A percentile compares a stretch with the other conserved stretches of the same genome.
Conservation (phyloP, 92 coral and sea anemone species). For the Montipora capitata region DNA sequence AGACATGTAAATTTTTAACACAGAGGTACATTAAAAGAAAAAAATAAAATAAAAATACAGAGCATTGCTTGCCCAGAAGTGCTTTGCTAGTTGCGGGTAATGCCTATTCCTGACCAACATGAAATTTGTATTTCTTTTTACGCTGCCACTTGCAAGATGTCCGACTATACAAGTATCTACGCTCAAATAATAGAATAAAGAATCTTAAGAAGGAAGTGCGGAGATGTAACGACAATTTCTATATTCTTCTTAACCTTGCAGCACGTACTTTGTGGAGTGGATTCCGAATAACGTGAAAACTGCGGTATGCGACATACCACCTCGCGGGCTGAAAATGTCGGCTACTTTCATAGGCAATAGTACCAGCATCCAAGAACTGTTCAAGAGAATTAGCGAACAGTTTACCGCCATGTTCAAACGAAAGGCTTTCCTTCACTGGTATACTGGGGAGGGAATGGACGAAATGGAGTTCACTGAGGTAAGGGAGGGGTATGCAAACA, state of each 20-base stretch:
- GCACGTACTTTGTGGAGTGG: constrained; percentile 94
- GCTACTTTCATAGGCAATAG: constrained; percentile 95
- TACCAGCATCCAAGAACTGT: constrained; percentile 89
- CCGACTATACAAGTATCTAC: no score
- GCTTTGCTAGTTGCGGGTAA: no score
- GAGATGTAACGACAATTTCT: no score
- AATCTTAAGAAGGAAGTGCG: neutral
- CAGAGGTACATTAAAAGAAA: no score
- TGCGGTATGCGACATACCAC: constrained; percentile 90
- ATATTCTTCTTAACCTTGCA: constrained; percentile 14
- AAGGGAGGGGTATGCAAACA: neutral
- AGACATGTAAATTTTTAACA: no score
- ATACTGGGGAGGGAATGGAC: constrained; percentile 96
- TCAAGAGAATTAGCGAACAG: constrained; percentile 91
- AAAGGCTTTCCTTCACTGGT: constrained; percentile 92
- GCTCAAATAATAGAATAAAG: no score
- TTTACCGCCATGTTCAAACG: constrained; percentile 92
- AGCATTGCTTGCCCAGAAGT: no score
- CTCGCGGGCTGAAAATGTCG: constrained; percentile 92
- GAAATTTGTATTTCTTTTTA: no score
- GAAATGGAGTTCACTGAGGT: constrained; percentile 97
- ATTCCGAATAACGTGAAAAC: constrained; percentile 94
- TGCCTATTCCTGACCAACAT: no score
- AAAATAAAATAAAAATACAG: no score
- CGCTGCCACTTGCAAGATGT: no score